phyloP scores from a whole-genome alignment of 2,113 vertebrate species.

The Fregata magnificens region DNA sequence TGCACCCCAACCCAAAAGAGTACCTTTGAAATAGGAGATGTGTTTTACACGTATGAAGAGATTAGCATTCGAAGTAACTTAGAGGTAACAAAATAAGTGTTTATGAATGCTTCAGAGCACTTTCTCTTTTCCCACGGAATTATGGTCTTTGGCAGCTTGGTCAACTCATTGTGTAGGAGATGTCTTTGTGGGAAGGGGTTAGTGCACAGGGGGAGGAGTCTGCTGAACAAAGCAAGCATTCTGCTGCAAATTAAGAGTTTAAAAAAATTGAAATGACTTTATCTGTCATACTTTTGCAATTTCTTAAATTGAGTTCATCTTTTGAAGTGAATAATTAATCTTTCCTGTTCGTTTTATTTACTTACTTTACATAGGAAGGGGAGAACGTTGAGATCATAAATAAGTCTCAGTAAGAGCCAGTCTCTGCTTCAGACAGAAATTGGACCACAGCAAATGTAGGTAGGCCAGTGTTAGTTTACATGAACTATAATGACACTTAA shows the following conservation, averaged over 20 bases:
- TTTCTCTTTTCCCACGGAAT: neutral
- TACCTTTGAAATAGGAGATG: neutral
- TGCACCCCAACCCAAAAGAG: neutral
- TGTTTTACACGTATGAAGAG: neutral
- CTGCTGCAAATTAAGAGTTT: neutral
- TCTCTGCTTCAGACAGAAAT: neutral
- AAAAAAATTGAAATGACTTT: neutral
- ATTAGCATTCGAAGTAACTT: neutral
- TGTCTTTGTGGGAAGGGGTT: neutral
- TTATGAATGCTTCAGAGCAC: neutral
- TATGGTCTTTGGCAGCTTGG: neutral
- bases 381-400: neutral
- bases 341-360: neutral
- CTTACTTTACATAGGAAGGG: neutral
- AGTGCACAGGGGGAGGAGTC: neutral
- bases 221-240: neutral
- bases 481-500: neutral
- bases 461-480: neutral
- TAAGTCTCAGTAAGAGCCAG: neutral
- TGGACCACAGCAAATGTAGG: neutral
- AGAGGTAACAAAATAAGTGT: neutral
- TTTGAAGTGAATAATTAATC: neutral
- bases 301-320: neutral
- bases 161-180: neutral
- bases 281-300: neutral